Percentiles rank a stretch among this genome's conserved stretches.
Conservation (phyloP, 2,888 invertebrate genomes). For the Lithophane semibrunnea region DNA sequence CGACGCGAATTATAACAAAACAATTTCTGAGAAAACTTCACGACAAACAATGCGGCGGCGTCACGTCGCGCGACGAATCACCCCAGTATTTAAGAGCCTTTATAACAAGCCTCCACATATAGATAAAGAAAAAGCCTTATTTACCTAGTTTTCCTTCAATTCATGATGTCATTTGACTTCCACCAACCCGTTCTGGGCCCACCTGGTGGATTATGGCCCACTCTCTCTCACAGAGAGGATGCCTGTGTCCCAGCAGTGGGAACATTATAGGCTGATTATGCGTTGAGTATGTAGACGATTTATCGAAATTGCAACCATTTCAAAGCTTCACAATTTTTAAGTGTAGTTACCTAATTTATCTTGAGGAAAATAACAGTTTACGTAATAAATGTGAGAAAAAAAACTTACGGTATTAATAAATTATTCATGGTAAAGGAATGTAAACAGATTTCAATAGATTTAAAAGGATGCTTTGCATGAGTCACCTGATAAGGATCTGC, state of each 20-base stretch:
- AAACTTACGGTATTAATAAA: too few species aligned
- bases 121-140: too few species aligned
- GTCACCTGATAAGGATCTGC: background rate
- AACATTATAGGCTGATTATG: background rate
- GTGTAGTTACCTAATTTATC: background rate
- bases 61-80: too few species aligned
- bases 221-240: background rate
- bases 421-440: background rate
- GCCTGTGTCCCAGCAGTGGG: background rate
- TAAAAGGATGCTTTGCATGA: background rate
- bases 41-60: too few species aligned
- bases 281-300: background rate
- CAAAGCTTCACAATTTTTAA: background rate
- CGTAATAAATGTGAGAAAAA: background rate
- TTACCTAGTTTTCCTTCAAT: too few species aligned
- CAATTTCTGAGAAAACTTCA: too few species aligned
- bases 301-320: background rate
- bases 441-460: background rate
- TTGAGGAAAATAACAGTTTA: background rate
- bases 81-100: too few species aligned
- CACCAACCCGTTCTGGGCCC: too few species aligned
- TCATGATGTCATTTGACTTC: background rate
- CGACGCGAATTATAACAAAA: too few species aligned
- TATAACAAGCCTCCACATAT: too few species aligned
- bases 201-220: background rate